Evolutionary conservation across 1,140 invertebrate species (phyloP), one percentile per base, ranked within the genome.

Genomic region (Dufourea novaeangliae): DNA sequence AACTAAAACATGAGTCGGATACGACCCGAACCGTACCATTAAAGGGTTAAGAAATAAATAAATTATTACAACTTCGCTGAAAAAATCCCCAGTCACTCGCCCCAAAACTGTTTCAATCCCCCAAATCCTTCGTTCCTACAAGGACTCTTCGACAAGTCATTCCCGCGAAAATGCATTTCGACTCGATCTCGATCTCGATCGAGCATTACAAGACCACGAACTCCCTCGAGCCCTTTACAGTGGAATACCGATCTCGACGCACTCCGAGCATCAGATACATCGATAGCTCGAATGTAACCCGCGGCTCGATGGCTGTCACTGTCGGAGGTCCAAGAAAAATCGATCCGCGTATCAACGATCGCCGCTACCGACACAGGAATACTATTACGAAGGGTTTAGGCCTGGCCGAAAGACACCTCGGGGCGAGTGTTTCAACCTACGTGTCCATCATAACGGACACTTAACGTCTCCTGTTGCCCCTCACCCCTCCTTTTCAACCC

Each of bases 401-500:
- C 44, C 68, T 12, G 37, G 6, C 27, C 63, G 41, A 61, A 39
- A 63, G 50, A 77, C 54, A 62, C 46, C 10, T 46, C n/a, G 41
- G 20, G 41, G 14, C 22, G 17, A 54, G 12, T 25, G 27, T 66
- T 71, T 66, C 46, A 62, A 59, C 25, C 78, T 77, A 69, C 61
- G 78, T 59, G 78, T 77, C 66, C 39, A 37, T 77, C 73, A 63
- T 56, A 76, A 70, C 64, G 14, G 66, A 68, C 79, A 67, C 79
- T 78, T 68, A 54, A 66, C 56, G 52, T 63, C 57, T 27, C 14
- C 44, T 39, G 20, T 32, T 11, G 2, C 41, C 20, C 32, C 7
- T 6, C 14, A 1, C 8, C 46, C 20, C 34, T 1, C 25, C 27
- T 56, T 29, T 29, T 52, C 44, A 56, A 14, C n/a, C n/a, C 41